Percentiles rank a stretch among this genome's conserved stretches.
Evolutionary conservation across 2,797 vertebrate genomes (phyloP).

Genomic region (Sebastes cheni): DNA sequence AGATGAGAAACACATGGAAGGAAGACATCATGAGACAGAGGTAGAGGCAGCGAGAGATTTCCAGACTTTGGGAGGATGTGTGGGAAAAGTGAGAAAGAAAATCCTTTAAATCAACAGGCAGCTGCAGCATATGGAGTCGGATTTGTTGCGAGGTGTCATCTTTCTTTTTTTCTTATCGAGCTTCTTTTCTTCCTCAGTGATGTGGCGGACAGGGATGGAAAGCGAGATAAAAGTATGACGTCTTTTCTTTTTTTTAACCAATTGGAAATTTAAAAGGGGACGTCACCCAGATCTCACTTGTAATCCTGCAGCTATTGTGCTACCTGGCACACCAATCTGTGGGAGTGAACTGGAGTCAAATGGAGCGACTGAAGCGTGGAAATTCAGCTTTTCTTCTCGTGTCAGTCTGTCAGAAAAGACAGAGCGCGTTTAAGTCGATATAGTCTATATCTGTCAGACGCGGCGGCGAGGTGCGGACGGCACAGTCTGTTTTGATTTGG

Average conservation of each 20-base stretch:
- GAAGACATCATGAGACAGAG: not conserved
- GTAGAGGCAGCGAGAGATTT: not conserved
- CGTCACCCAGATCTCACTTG: conserved; percentile 15
- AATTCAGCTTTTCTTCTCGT: conserved; percentile 48
- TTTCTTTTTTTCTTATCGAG: conserved; percentile 16
- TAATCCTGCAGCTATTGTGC: conserved; percentile 65
- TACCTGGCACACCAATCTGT: conserved; percentile 56
- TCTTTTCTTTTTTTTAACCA: conserved; percentile 23
- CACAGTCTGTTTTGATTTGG: conserved; percentile 14
- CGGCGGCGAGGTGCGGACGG: not conserved
- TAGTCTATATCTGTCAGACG: conserved; percentile 11
- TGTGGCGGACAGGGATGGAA: not conserved
- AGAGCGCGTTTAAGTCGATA: conserved; percentile 5
- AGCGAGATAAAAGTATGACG: conserved; percentile 18
- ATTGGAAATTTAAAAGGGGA: conserved; percentile 18
- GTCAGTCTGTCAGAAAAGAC: conserved; percentile 29
- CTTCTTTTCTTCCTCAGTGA: conserved; percentile 11
- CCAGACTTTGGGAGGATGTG: conserved; percentile 22
- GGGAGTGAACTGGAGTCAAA: conserved; percentile 59
- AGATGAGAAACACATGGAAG: not conserved
- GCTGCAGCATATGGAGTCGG: conserved; percentile 21
- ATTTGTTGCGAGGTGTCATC: conserved; percentile 34
- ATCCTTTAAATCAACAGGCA: conserved; percentile 40
- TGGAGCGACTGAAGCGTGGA: conserved; percentile 41
- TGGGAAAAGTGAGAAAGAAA: conserved; percentile 60